Evolutionary conservation across 2,113 vertebrate species (phyloP).

Genomic region (Progne subis): DNA sequence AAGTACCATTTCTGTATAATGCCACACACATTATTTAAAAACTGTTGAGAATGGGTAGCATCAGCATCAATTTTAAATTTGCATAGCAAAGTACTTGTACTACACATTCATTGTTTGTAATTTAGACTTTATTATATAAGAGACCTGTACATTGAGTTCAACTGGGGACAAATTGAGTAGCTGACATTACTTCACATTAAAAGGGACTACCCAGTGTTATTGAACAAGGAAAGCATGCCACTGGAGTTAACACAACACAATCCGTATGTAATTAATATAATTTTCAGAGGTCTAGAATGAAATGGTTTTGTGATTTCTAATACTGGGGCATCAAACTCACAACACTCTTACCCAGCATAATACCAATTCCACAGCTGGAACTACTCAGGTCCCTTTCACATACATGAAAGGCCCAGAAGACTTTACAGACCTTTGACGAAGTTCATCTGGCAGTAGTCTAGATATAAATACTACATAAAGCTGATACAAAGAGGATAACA

Average conservation of each 20-base stretch:
- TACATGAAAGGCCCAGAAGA: neutral
- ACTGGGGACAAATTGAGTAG: neutral
- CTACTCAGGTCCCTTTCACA: neutral
- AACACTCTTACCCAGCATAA: neutral
- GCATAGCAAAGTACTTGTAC: neutral
- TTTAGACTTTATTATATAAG: neutral
- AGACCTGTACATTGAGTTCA: neutral
- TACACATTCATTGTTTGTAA: neutral
- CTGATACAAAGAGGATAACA: neutral
- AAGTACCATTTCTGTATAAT: neutral
- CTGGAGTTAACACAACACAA: neutral
- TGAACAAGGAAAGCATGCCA: neutral
- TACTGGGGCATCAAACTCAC: neutral
- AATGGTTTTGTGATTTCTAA: neutral
- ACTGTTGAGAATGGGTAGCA: neutral
- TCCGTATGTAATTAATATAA: neutral
- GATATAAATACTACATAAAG: neutral
- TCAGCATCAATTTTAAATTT: neutral
- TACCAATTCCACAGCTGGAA: neutral
- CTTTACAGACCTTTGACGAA: neutral
- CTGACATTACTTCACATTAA: neutral
- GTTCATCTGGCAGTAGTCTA: neutral
- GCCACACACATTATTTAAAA: neutral
- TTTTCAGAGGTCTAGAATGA: neutral
- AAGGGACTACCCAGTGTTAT: neutral